Evolutionary conservation across 2,797 vertebrate species (phyloP), one percentile per base, ranked within the genome.

Genomic region (Dendrocincla fuliginosa): DNA sequence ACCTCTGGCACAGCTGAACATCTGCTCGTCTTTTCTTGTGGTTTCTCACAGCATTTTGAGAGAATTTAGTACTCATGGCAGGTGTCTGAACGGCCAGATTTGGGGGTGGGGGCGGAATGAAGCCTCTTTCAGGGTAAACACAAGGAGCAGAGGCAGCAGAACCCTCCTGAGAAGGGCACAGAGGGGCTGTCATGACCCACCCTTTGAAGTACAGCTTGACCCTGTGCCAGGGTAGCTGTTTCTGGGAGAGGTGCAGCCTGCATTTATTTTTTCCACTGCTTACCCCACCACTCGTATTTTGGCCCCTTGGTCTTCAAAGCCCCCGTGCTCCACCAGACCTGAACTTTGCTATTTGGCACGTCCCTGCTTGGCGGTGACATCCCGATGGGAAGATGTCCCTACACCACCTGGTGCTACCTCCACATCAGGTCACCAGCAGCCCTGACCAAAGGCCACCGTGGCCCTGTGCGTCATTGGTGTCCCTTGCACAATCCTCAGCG

Each of bases 371-470:
- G 46, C 17, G 24, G 42, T 15, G 80, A 42, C 53, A 64, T 23
- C 59, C 69, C 0, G 7, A 46, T 17, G 70, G 10, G n/a, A 89
- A 89, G 27, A 6, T 55, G 50, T 50, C n/a, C 53, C 55, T 35
- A 13, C 0, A 7, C 50, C 4, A 3, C 55, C 59, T 12, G 16
- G 42, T 65, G 33, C 53, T 32, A 61, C 37, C 41, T 52, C 30
- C 46, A 75, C 1, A 1, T 39, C 74, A 93, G 78, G 77, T 69
- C 85, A 94, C 44, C 60, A 19, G 84, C 33, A 82, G 81, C 71
- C 64, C 87, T 84, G 91, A 81, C 35, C 93, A 87, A 95, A 95
- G 96, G 94, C 61, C 96, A 87, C 19, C 2, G 28, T 41, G 61
- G 75, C 63, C 11, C 30, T n/a, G 16, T 25, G 94, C 59, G 73